Base-by-base conservation (phyloP, 1,140 invertebrate genomes). In the Zaprionus vittiger region DNA sequence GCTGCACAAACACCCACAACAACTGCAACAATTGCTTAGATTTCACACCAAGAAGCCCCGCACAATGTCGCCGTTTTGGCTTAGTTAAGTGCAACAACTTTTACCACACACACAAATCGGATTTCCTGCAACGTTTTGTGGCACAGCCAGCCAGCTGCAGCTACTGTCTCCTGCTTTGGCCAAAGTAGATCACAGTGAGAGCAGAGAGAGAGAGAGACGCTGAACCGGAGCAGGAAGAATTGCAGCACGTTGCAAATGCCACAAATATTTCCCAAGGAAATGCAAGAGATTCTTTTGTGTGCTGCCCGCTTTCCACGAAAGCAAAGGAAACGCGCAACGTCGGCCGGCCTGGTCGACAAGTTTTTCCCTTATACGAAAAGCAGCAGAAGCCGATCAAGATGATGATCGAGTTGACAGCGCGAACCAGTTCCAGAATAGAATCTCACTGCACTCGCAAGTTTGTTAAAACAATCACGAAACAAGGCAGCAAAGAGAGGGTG, bases 231-330 rank as follows among this genome's bases (percentile, higher is more conserved):
- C 77, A 80, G 81, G 71, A 82, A 79, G 80, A 80, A 81, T 66
- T 47, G 49, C 41, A 20, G 28, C 22, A 59, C 47, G 20, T 52
- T 72, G 62, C 71, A 72, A 81, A 87, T 85, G 86, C 84, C 84
- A 85, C 68, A 90, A 71, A 89, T 89, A 77, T 85, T 89, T 89
- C 86, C 86, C 84, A 89, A 85, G 84, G 85, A 89, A 89, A 91
- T 89, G 78, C 79, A 80, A 77, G 52, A 89, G 85, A 89, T 89
- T 90, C 86, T 85, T 81, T 44, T 57, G 64, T 31, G 28, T 56
- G 26, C 37, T 26, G 57, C 55, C 38, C 31, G 31, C 74, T 87
- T 89, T 89, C 84, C 75, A 66, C 78, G 85, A 56, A 67, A 61
- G 28, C 54, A 54, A 68, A 78, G 78, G 64, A 83, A 86, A 83